Base-by-base conservation (phyloP, 2,888 invertebrate species). In the Vandiemenella viatica region DNA sequence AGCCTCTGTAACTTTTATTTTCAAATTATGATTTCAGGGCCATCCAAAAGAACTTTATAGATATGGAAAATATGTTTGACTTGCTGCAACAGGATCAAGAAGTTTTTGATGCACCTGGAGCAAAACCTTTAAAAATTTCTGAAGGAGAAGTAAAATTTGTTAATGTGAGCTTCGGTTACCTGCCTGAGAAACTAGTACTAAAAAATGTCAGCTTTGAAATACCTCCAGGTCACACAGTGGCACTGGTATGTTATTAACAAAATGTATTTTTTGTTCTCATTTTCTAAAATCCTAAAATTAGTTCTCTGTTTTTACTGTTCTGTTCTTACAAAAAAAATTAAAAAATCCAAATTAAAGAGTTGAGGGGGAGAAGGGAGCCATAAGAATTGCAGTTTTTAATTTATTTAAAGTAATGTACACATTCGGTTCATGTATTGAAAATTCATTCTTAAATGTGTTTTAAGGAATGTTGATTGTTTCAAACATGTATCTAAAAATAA, bases 11-110 rank as follows among this genome's bases (percentile, higher is more conserved):
- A n/a, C n/a, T n/a, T n/a, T n/a, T n/a, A n/a, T n/a, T n/a, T n/a
- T n/a, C n/a, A n/a, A n/a, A n/a, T n/a, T n/a, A n/a, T 53, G 48
- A 56, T 59, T 60, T 17, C 64, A 90, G 96, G 62, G 87, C 90
- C 49, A 95, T 97, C 51, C 97, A 97, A 64, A 91, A 89, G 70
- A 90, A 93, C 62, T 97, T 98, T 62, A 82, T 97, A 16, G 97
- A 98, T 63, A 97, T 97, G 97, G 97, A 98, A 67, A 97, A 97
- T 66, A 96, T 98, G 97, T 92, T 97, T 64, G 95, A 96, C 58
- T 67, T 98, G 53, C 72, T 98, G 60, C 77, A 83, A 37, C 89
- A 91, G 61, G 79, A 85, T 41, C 79, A 84, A 47, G 95, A 97
- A 71, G 79, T 96, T 19, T 72, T 79, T 3, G 93, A 97, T 68